phyloP scores from a whole-genome alignment of 1,140 invertebrate species.

The Drosophila gunungcola region DNA sequence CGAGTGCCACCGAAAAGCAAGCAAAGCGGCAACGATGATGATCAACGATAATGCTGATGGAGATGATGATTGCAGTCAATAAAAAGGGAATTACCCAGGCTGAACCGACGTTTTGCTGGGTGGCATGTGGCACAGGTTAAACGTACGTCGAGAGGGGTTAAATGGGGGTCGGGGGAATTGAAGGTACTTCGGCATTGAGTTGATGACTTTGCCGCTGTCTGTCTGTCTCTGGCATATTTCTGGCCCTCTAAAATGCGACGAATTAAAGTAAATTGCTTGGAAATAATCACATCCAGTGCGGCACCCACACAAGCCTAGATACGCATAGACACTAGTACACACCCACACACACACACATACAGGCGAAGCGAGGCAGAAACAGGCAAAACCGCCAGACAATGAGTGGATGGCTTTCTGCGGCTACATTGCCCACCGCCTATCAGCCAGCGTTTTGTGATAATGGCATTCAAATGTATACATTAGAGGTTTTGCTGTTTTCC shows the following conservation, averaged over 20 bases:
- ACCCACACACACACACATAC: slow-evolving; percentile 17
- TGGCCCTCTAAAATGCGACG: slow-evolving; percentile 65
- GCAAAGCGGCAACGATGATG: slow-evolving; percentile 23
- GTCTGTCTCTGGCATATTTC: slow-evolving; percentile 50
- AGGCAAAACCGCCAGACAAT: slow-evolving; percentile 63
- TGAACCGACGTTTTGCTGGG: slow-evolving; percentile 22
- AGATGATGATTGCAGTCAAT: slow-evolving; percentile 71
- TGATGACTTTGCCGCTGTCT: slow-evolving; percentile 51
- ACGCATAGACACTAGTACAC: slow-evolving; percentile 4
- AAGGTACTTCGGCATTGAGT: slow-evolving; percentile 28
- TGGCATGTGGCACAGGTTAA: slow-evolving; percentile 25
- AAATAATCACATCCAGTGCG: slow-evolving; percentile 59
- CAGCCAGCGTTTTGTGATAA: slow-evolving; percentile 62
- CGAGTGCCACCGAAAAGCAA: slow-evolving; percentile 20
- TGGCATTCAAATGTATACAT: slow-evolving; percentile 82
- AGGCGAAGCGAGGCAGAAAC: background rate
- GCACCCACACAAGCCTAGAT: slow-evolving; percentile 6
- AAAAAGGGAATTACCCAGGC: slow-evolving; percentile 61
- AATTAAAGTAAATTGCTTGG: slow-evolving; percentile 83
- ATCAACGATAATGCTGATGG: slow-evolving; percentile 9
- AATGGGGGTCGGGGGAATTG: slow-evolving; percentile 8
- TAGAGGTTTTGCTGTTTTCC: slow-evolving; percentile 43
- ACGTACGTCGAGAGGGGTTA: slow-evolving; percentile 39
- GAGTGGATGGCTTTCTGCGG: slow-evolving; percentile 63
- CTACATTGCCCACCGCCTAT: slow-evolving; percentile 52